Conservation (phyloP, 2,797 vertebrate genomes). For the Silurus aristotelis region DNA sequence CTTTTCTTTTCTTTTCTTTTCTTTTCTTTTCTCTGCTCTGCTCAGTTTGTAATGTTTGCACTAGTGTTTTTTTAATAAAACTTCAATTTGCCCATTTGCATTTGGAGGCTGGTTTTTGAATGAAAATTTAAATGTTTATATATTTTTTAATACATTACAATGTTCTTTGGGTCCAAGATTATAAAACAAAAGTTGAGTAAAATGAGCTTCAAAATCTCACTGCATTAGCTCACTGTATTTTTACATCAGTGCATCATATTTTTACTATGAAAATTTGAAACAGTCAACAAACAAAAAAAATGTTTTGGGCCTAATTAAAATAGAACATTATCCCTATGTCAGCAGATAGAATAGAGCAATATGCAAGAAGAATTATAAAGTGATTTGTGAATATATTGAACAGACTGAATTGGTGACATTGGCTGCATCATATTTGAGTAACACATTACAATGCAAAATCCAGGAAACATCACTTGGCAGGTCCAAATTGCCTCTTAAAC, state of each 20-base stretch:
- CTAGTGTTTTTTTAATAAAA: too few relatives aligned
- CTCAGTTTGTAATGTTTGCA: too few relatives aligned
- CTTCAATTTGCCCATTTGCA: too few relatives aligned
- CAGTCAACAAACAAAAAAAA: background rate
- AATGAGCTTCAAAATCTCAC: background rate
- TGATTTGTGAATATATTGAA: background rate
- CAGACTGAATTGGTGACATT: background rate
- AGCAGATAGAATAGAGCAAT: background rate
- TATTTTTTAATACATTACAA: too few relatives aligned
- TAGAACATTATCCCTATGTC: background rate
- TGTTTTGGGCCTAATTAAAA: background rate
- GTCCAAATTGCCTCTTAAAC: background rate
- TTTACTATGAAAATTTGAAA: background rate
- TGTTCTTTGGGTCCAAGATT: too few relatives aligned
- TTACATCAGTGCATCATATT: background rate
- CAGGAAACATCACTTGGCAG: background rate
- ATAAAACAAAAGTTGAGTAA: too few relatives aligned
- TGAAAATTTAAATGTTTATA: too few relatives aligned
- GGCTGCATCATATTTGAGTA: background rate
- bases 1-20: too few relatives aligned
- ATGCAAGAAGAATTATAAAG: background rate
- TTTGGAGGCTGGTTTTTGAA: too few relatives aligned
- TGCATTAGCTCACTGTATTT: background rate
- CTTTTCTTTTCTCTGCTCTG: too few relatives aligned
- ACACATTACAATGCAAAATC: background rate